Conservation (phyloP, 2,797 vertebrate species). For the Tauraco hartlaubi region DNA sequence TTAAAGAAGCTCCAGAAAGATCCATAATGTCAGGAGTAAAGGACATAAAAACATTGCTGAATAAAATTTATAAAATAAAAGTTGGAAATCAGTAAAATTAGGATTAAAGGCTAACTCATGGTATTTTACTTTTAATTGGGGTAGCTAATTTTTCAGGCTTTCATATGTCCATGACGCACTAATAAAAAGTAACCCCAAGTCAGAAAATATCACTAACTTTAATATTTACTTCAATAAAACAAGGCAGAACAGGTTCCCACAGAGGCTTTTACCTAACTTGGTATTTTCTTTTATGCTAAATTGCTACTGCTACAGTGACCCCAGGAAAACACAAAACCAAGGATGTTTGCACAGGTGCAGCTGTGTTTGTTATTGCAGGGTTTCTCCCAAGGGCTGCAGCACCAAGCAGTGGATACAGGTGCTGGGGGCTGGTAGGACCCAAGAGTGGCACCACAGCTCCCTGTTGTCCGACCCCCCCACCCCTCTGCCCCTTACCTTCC, state of each 20-base stretch:
- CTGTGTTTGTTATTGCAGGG: neutral
- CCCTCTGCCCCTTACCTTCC: neutral
- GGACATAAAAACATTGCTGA: neutral
- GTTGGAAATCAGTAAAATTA: neutral
- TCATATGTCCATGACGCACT: neutral
- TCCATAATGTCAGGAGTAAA: neutral
- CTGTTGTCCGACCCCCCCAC: neutral
- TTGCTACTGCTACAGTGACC: neutral
- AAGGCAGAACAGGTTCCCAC: neutral
- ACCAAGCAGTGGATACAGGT: neutral
- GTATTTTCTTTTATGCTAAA: neutral
- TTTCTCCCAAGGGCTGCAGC: neutral
- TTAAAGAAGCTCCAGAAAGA: neutral
- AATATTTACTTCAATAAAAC: neutral
- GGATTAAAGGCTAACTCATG: neutral
- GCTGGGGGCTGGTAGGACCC: neutral
- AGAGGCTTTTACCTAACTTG: neutral
- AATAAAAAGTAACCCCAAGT: neutral
- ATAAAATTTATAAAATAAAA: neutral
- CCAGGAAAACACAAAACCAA: neutral
- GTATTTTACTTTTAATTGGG: neutral
- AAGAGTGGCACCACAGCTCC: accelerated
- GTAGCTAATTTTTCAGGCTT: neutral
- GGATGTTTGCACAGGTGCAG: slow-evolving; percentile 34
- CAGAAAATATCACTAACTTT: neutral